These are phyloP conservation scores for Dicrurus megarhynchus DNA, from an alignment of 2,113 vertebrate genomes.

Conservation along the genomic window DNA sequence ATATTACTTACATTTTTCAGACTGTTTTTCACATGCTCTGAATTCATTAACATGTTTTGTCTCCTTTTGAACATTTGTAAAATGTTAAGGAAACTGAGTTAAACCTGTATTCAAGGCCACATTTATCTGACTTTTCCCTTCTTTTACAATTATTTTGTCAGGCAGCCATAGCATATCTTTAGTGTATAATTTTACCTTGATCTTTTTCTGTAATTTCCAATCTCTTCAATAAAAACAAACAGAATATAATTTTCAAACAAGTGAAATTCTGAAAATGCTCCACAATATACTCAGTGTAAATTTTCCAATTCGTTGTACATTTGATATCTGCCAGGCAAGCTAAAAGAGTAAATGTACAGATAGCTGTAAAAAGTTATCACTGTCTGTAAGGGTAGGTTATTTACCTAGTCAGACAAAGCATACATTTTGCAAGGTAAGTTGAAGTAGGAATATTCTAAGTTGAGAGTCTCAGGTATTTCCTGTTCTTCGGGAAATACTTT, in stretches of 20 bases:
- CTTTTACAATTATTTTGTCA: not conserved
- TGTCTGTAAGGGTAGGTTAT: not conserved
- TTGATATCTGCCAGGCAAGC: not conserved
- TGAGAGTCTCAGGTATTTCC: not conserved
- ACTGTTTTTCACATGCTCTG: not conserved
- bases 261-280: not conserved
- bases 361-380: not conserved
- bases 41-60: not conserved
- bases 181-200: not conserved
- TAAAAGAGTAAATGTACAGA: not conserved
- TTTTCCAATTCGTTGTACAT: not conserved
- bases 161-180: not conserved
- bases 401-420: not conserved
- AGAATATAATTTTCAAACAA: not conserved
- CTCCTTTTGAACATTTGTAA: not conserved
- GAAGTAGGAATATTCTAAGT: not conserved
- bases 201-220: not conserved
- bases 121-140: not conserved
- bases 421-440: not conserved
- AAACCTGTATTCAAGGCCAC: not conserved
- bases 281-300: not conserved
- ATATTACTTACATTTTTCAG: not conserved
- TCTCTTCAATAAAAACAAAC: not conserved
- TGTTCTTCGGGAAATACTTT: not conserved
- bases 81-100: not conserved